These are phyloP conservation scores for Lithophane socia DNA, from an alignment of 2,888 invertebrate genomes.

Conservation along the genomic window DNA sequence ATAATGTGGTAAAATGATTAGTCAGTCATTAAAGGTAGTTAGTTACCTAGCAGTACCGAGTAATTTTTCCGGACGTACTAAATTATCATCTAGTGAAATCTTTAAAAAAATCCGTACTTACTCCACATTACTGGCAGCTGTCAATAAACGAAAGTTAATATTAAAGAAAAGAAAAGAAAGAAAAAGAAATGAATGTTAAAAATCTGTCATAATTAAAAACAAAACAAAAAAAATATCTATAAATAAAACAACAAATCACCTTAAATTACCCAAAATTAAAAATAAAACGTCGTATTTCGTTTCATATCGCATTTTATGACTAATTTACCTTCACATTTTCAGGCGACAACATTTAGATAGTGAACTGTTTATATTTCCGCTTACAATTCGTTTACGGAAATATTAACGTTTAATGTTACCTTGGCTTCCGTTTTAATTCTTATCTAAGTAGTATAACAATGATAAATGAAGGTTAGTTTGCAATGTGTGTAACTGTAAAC, in stretches of 20 bases:
- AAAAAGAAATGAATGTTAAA: neutral
- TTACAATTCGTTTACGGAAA: slow-evolving; percentile 52
- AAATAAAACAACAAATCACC: neutral
- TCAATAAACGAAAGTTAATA: neutral
- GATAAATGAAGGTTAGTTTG: slow-evolving; percentile 31
- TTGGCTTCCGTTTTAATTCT: slow-evolving; percentile 40
- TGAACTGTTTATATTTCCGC: slow-evolving; percentile 49
- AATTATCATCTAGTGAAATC: neutral
- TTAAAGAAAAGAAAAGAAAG: neutral
- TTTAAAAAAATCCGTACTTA: neutral
- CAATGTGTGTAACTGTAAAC: neutral
- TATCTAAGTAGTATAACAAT: slow-evolving; percentile 33
- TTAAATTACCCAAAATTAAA: neutral
- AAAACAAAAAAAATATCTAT: neutral
- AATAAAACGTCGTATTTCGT: slow-evolving; percentile 1
- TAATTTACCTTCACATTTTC: slow-evolving; percentile 42
- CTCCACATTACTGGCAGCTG: no score
- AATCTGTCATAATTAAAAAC: neutral
- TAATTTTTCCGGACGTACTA: neutral
- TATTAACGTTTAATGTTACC: slow-evolving; percentile 45
- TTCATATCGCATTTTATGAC: slow-evolving; percentile 41
- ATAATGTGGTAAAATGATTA: neutral
- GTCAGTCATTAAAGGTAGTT: neutral
- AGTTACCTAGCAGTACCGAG: neutral
- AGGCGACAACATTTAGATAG: slow-evolving; percentile 34